Base-by-base conservation (phyloP, 2,888 invertebrate species). In the Dilophus febrilis region DNA sequence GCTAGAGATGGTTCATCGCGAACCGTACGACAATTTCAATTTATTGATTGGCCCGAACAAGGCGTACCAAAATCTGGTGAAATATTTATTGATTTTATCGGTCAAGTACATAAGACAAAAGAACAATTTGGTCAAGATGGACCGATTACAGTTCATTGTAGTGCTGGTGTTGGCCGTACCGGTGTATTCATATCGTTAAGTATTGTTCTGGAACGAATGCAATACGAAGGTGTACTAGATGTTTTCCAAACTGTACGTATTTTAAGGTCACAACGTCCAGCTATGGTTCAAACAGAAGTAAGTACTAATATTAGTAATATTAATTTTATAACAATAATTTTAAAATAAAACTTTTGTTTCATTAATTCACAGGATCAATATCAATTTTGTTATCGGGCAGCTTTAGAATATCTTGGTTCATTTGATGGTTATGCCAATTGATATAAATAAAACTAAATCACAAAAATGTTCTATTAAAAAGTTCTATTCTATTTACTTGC, bases 251-350 rank as follows among this genome's bases (percentile, higher is more conserved):
- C 95, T 0, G 95, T 95, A 46, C 83, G 97, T 66, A 91, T 95
- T 64, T 70, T 99, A 52, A 79, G 98, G 58, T 95, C 97, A 47
- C 97, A 98, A 65, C 75, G 98, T 52, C 94, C 95, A 45, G 94
- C 94, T 51, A 98, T 99, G 97, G 95, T 99, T 52, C 97, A 98
- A 66, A 95, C 97, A 49, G 95, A 95, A 83, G 95, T 92, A 64
- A 56, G 56, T 35, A 14, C n/a, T n/a, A n/a, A n/a, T n/a, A n/a
- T n/a, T n/a, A n/a, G n/a, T n/a, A n/a, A n/a, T n/a, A n/a, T n/a
- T n/a, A n/a, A n/a, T n/a, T n/a, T n/a, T n/a, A n/a, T 19, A 19
- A 13, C n/a, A 29, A 27, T 11, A 16, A 28, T 12, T n/a, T 14
- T 37, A 28, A 37, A 13, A 27, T 27, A 28, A 28, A 16, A 28